Evolutionary conservation across 2,797 vertebrate species (phyloP), one percentile per base, ranked within the genome.

Genomic region (Morus bassanus): DNA sequence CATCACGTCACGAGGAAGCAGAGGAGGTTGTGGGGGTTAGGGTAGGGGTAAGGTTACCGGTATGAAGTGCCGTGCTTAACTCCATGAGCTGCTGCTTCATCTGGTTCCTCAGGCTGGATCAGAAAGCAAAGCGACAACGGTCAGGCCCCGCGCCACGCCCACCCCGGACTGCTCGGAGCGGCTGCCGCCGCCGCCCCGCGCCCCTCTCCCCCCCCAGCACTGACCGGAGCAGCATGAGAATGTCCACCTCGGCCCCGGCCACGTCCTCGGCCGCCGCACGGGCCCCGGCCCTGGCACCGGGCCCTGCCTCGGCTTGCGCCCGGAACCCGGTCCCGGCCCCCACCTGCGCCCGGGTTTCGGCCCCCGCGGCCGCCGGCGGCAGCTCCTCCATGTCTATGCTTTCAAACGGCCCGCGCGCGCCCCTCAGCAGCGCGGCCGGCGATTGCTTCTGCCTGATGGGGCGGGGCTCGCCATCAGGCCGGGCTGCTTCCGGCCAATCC

Each of bases 61-160:
- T 24, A 18, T 59, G 54, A 45, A 94, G 13, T 12, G 85, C 59
- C 6, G 83, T 41, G 35, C 94, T 90, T 54, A 73, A 97, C 59
- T 98, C 98, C 78, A 82, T 45, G 16, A 97, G 85, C 35, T 98
- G 97, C n/a, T 98, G 98, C 59, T 95, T 97, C 35, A 97, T 84
- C 72, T 97, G 96, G 30, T 97, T 86, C 78, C 80, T 94, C 48
- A 98, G 18, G 31, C 98, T 98, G 85, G 10, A 77, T 87, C 12
- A 65, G 27, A 45, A 45, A 30, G 54, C 46, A 69, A 67, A 43
- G 46, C 13, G 28, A 25, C 35, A 76, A 11, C 12, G 35, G 31
- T 74, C 39, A 61, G 39, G 4, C 10, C 12, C 30, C 14, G 18
- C 51, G 28, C 27, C 39, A 3, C 13, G 19, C 51, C 30, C 28